Evolutionary conservation across 35 echinoderm and acorn worm genomes (phyloP).

Genomic region (Chiridota heheva): DNA sequence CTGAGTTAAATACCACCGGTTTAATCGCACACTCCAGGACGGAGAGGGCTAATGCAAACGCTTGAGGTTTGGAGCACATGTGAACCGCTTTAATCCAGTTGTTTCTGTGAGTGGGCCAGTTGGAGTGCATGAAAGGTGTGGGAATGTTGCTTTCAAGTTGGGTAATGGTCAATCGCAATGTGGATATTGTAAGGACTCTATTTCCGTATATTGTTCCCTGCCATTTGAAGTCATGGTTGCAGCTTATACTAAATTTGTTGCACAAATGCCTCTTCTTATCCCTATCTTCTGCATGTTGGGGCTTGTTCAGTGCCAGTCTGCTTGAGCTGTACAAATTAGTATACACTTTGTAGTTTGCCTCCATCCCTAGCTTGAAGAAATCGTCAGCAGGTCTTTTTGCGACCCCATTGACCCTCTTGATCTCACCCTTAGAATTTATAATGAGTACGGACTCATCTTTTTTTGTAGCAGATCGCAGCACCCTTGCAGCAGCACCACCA

Average conservation of each 20-base stretch:
- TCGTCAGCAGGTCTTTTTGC: slow-evolving; percentile 17
- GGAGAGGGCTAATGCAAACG: slow-evolving; percentile 84
- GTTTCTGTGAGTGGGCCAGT: slow-evolving; percentile 86
- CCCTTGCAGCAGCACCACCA: not conserved
- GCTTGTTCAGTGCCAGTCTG: slow-evolving; percentile 85
- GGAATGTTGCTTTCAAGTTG: slow-evolving; percentile 84
- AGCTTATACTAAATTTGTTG: slow-evolving; percentile 81
- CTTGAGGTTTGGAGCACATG: slow-evolving; percentile 93
- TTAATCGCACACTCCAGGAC: slow-evolving; percentile 96
- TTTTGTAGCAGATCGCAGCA: slow-evolving; percentile 27
- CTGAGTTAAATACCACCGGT: slow-evolving; percentile 72
- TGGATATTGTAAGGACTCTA: slow-evolving; percentile 76
- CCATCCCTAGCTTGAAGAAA: slow-evolving; percentile 89
- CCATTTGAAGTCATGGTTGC: slow-evolving; percentile 72
- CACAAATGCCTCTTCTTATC: slow-evolving; percentile 82
- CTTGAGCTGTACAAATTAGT: slow-evolving; percentile 83
- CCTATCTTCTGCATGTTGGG: slow-evolving; percentile 90
- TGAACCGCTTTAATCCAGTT: slow-evolving; percentile 99
- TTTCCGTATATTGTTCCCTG: slow-evolving; percentile 83
- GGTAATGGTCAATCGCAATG: slow-evolving; percentile 76
- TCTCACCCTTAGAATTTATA: slow-evolving; percentile 94
- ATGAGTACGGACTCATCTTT: slow-evolving; percentile 69
- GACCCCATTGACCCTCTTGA: slow-evolving; percentile 61
- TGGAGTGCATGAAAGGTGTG: slow-evolving; percentile 82
- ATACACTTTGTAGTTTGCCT: slow-evolving; percentile 95